Conservation (phyloP, 2,888 invertebrate genomes). For the Venustoraphidia nigricollis region DNA sequence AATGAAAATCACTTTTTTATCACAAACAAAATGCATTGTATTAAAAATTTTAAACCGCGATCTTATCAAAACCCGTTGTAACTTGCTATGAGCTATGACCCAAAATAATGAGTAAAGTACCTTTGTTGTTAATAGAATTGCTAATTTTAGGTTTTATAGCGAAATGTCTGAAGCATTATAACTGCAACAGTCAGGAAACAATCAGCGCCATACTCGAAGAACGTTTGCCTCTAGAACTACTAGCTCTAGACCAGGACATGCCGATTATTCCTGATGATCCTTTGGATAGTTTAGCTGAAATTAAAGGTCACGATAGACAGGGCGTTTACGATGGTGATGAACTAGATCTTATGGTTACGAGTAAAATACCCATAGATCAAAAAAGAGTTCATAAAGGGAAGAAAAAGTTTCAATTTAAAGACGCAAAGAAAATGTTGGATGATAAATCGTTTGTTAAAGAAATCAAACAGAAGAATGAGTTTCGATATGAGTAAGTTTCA, state of each 20-base stretch:
- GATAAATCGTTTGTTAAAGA: conserved; percentile 44
- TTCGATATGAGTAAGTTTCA: conserved; percentile 32
- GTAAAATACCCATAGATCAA: conserved; percentile 36
- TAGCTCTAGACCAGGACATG: conserved; percentile 31
- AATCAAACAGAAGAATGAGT: no score
- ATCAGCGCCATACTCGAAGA: conserved; percentile 74
- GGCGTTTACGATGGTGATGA: conserved; percentile 63
- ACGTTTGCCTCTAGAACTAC: conserved; percentile 34
- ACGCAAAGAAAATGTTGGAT: conserved; percentile 46
- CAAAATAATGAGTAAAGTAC: no score
- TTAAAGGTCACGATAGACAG: conserved; percentile 39
- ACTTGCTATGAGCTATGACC: no score
- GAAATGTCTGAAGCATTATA: conserved; percentile 60
- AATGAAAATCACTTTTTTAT: no score
- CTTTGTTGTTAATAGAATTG: no score
- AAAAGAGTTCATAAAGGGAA: conserved; percentile 35
- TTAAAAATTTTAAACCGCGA: no score
- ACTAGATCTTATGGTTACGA: conserved; percentile 57
- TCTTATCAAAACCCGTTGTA: no score
- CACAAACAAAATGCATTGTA: no score
- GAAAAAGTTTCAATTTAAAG: conserved; percentile 42
- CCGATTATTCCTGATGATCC: conserved; percentile 49
- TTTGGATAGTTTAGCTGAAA: conserved; percentile 33
- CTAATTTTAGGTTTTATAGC: conserved; percentile 37
- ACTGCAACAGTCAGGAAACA: conserved; percentile 57